A percentile compares a stretch with the other conserved stretches of the same genome.
phyloP scores from a whole-genome alignment of 2,888 invertebrate species.

The Drosophila maculinotata region DNA sequence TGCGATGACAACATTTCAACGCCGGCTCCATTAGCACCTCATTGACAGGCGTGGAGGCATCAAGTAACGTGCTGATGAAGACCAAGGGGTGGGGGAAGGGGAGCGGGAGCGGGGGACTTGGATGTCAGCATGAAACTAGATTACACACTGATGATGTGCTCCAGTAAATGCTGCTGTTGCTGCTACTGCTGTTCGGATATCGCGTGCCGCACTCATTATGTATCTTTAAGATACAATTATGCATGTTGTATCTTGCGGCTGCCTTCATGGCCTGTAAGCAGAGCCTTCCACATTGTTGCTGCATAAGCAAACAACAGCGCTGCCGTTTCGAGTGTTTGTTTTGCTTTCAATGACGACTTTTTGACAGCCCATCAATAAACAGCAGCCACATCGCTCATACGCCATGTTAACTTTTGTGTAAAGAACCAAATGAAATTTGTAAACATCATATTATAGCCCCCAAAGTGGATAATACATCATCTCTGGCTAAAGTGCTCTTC shows the following conservation, averaged over 20 bases:
- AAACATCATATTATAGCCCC: conserved; percentile 22
- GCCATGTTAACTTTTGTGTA: conserved; percentile 26
- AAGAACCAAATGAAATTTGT: conserved; percentile 37
- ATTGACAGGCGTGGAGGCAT: conserved; percentile 66
- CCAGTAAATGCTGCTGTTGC: conserved; percentile 46
- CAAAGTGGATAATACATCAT: conserved; percentile 33
- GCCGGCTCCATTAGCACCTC: conserved; percentile 75
- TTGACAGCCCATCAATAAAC: conserved; percentile 69
- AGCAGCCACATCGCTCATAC: conserved; percentile 47
- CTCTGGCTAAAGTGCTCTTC: conserved; percentile 11
- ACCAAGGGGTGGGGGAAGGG: not conserved
- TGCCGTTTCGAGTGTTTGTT: conserved; percentile 53
- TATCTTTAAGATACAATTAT: conserved; percentile 57
- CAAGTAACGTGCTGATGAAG: conserved; percentile 58
- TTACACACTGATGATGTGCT: conserved; percentile 60
- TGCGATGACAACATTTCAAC: conserved; percentile 52
- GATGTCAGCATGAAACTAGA: conserved; percentile 35
- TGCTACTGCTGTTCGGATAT: conserved; percentile 41
- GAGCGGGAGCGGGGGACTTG: conserved; percentile 5
- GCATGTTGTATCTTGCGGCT: conserved; percentile 39
- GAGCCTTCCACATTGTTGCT: conserved; percentile 27
- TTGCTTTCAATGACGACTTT: conserved; percentile 53
- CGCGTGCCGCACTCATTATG: conserved; percentile 68
- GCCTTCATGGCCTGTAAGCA: conserved; percentile 46
- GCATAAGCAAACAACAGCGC: conserved; percentile 32